Percentiles rank a stretch among this genome's conserved stretches.
phyloP scores from a whole-genome alignment of 2,797 vertebrate genomes.

The Microcaecilia unicolor region DNA sequence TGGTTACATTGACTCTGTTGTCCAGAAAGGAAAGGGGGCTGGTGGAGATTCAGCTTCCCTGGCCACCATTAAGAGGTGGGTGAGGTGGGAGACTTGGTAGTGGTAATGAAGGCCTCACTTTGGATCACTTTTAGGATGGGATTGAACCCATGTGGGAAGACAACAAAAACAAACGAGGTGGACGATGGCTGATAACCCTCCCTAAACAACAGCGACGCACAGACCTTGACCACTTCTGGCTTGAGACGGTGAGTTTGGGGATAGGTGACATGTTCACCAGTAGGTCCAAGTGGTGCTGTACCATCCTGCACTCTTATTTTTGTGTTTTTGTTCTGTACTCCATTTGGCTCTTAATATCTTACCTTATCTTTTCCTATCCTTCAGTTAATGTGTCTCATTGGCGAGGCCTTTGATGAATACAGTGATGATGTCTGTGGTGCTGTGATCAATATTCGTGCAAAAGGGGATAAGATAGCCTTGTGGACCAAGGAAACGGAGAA shows the following conservation, averaged over 20 bases:
- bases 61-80: too few relatives aligned
- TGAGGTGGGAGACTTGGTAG: neutral
- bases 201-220: constrained; percentile 68
- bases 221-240: constrained; percentile 69
- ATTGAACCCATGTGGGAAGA: constrained; percentile 83
- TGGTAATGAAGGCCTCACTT: neutral
- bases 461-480: constrained; percentile 75
- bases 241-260: constrained; percentile 75
- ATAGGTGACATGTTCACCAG: too few relatives aligned
- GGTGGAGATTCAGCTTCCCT: too few relatives aligned
- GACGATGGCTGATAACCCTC: constrained; percentile 74
- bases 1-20: too few relatives aligned
- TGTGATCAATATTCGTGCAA: constrained; percentile 69
- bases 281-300: too few relatives aligned
- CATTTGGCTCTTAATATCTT: too few relatives aligned
- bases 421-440: constrained; percentile 66
- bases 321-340: too few relatives aligned
- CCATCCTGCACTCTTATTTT: too few relatives aligned
- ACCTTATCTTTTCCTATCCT: neutral
- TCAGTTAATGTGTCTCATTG: constrained; percentile 71
- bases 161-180: constrained; percentile 63
- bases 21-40: too few relatives aligned
- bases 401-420: constrained; percentile 65
- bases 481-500: constrained; percentile 74
- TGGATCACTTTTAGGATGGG: constrained; percentile 68